Percentiles rank a stretch among this genome's conserved stretches.
Conservation (phyloP, 2,797 vertebrate species). For the Clamator glandarius region DNA sequence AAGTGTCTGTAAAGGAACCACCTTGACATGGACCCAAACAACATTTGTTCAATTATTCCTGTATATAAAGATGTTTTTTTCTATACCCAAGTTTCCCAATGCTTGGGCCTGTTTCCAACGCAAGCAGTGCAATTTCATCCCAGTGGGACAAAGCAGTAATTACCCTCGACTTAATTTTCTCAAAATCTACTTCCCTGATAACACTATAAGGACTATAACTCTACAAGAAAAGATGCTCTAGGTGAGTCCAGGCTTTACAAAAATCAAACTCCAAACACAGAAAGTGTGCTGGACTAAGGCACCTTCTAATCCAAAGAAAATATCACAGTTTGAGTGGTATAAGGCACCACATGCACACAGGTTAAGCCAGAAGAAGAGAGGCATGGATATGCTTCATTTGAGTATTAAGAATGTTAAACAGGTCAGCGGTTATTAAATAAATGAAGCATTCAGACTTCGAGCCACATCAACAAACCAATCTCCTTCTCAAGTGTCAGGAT, state of each 20-base stretch:
- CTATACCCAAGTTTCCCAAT: background rate
- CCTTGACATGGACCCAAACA: background rate
- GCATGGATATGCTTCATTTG: background rate
- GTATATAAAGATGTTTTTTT: background rate
- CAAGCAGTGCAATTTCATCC: background rate
- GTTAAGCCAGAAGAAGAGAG: background rate
- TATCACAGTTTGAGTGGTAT: rapidly evolving
- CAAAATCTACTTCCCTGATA: background rate
- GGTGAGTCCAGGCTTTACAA: background rate
- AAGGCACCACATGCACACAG: background rate
- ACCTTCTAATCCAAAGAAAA: background rate
- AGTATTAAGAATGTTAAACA: background rate
- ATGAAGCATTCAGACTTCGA: constrained; percentile 10
- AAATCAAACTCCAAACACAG: background rate
- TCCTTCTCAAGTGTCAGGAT: background rate
- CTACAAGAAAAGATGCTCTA: background rate
- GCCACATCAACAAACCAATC: background rate
- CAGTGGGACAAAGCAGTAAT: background rate
- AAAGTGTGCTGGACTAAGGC: background rate
- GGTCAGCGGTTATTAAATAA: constrained; percentile 38
- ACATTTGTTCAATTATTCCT: background rate
- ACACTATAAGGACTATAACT: background rate
- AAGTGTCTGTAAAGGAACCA: background rate
- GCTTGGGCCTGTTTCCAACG: background rate
- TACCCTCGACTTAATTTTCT: background rate